Conservation (phyloP, 2,888 invertebrate species). For the Metopia argyrocephala region DNA sequence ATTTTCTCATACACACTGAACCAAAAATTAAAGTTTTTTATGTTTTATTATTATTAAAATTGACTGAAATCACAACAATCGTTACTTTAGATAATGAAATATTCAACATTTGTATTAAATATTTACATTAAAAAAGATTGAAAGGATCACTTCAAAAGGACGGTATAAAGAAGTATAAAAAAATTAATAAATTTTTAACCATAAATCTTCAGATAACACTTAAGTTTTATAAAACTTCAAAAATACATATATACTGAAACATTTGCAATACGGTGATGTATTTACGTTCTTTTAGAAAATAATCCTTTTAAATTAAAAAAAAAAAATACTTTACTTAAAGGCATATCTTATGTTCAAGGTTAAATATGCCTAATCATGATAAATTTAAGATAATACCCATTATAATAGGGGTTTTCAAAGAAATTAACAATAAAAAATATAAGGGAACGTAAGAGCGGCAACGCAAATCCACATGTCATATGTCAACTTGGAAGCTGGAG, state of each 20-base stretch:
- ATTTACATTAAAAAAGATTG: background rate
- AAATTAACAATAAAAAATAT: background rate
- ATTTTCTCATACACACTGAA: too few relatives aligned
- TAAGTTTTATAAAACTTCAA: background rate
- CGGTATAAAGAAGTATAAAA: background rate
- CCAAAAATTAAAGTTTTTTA: too few relatives aligned
- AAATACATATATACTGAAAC: too few relatives aligned
- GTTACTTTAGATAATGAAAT: too few relatives aligned
- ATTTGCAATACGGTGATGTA: too few relatives aligned
- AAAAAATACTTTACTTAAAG: background rate
- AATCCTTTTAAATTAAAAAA: background rate
- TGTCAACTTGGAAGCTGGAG: background rate
- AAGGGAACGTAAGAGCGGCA: background rate
- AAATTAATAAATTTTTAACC: background rate
- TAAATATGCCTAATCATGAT: conserved; percentile 10
- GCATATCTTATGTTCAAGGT: conserved; percentile 5
- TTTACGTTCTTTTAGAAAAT: background rate
- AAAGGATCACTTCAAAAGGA: conserved; percentile 1
- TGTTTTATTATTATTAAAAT: too few relatives aligned
- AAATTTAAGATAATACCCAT: background rate
- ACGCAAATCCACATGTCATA: conserved; percentile 7
- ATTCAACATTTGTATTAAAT: too few relatives aligned
- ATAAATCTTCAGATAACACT: background rate
- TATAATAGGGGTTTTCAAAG: too few relatives aligned
- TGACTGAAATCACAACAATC: too few relatives aligned